phyloP scores from a whole-genome alignment of 2,797 vertebrate species.

The Galago senegalensis region DNA sequence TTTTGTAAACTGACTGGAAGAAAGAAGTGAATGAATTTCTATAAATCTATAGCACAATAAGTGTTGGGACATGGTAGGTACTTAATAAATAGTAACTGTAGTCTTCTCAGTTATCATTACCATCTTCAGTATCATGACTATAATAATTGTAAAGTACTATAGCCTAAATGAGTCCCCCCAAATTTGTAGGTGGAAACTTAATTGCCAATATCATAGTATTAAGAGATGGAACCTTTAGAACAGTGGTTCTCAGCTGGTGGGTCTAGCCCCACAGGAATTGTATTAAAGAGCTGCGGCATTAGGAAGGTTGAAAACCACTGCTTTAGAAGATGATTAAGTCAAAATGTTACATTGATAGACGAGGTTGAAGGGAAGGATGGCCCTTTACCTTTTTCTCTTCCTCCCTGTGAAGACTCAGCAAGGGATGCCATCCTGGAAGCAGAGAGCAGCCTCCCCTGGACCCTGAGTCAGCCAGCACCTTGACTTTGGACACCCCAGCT shows the following conservation, averaged over 20 bases:
- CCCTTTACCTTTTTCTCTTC: background rate
- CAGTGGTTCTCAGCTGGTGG: too few species aligned
- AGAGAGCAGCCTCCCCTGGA: too few species aligned
- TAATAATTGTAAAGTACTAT: background rate
- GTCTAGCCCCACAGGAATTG: too few species aligned
- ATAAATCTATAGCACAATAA: background rate
- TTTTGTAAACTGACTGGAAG: background rate
- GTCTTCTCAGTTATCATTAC: background rate
- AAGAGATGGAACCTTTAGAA: background rate
- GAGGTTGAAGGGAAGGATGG: background rate
- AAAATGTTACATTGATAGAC: background rate
- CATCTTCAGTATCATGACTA: background rate
- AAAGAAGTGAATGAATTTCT: conserved; percentile 25
- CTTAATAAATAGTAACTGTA: background rate
- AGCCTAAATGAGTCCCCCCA: background rate
- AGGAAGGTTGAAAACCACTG: too few species aligned
- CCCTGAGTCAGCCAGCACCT: background rate
- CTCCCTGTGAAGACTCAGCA: background rate
- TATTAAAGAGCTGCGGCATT: too few species aligned
- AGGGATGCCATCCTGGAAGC: background rate
- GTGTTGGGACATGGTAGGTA: background rate
- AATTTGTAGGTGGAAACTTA: background rate
- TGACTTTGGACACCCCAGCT: background rate
- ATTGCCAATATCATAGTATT: background rate
- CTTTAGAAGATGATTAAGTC: background rate